A percentile compares a stretch with the other conserved stretches of the same genome.
Evolutionary conservation across 2,888 invertebrate genomes (phyloP).

Genomic region (Capitulum mitella): DNA sequence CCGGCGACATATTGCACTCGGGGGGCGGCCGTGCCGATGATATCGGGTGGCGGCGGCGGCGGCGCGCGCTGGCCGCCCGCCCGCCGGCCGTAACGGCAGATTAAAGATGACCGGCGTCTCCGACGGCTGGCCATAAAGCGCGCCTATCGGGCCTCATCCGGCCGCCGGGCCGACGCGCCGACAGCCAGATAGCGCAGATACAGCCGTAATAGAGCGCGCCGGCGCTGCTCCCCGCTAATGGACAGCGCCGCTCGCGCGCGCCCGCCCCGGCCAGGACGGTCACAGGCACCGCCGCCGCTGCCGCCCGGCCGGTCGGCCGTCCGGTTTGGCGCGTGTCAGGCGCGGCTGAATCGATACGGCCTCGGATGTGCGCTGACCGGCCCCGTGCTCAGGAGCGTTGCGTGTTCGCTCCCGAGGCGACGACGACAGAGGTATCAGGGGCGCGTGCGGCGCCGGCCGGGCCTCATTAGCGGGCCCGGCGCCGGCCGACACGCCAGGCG

Average conservation of each 20-base stretch:
- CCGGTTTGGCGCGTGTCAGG: not conserved
- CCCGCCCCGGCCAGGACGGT: too few relatives aligned
- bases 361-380: not conserved
- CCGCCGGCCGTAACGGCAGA: not conserved
- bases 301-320: not conserved
- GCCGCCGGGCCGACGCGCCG: not conserved
- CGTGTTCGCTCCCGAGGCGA: constrained; percentile 17
- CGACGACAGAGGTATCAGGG: constrained; percentile 15
- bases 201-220: not conserved
- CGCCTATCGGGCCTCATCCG: not conserved
- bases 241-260: not conserved
- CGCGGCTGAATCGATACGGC: not conserved
- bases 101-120: constrained; percentile 14
- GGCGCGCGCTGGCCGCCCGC: not conserved
- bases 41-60: not conserved
- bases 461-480: not conserved
- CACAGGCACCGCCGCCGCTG: not conserved
- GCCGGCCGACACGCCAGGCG: constrained; percentile 1
- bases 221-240: not conserved
- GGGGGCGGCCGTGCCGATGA: not conserved
- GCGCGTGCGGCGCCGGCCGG: not conserved
- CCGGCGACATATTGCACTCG: constrained; percentile 22
- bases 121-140: not conserved
- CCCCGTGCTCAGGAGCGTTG: not conserved
- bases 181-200: constrained; percentile 15